Percentiles rank a stretch among this genome's conserved stretches.
phyloP scores from a whole-genome alignment of 2,113 vertebrate genomes.

The Petrocephalus zakoni region DNA sequence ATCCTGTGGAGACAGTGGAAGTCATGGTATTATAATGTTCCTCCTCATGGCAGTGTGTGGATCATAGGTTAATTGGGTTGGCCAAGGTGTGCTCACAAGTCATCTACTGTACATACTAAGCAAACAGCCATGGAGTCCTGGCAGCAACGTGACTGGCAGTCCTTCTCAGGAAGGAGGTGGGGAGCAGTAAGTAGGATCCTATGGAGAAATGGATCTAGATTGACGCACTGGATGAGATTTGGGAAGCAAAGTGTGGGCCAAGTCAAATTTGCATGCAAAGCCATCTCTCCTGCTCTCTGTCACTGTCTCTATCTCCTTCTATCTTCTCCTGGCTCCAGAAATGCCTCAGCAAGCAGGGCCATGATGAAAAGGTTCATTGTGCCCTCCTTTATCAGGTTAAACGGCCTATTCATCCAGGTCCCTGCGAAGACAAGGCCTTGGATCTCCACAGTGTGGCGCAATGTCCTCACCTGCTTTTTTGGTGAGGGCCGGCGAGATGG shows the following conservation, averaged over 20 bases:
- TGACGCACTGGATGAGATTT: neutral
- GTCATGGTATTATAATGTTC: neutral
- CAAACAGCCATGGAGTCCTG: neutral
- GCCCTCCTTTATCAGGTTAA: conserved; percentile 11
- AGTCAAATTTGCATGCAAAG: neutral
- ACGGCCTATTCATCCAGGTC: conserved; percentile 8
- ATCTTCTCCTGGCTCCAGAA: neutral
- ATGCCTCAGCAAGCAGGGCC: neutral
- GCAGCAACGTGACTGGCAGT: neutral
- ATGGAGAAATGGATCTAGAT: neutral
- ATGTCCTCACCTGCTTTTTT: neutral
- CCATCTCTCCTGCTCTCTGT: neutral
- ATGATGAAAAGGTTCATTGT: conserved; percentile 10
- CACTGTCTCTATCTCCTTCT: neutral
- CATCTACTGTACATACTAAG: neutral
- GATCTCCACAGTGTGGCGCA: neutral
- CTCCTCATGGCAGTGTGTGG: neutral
- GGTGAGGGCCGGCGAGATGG: neutral
- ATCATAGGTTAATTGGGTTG: neutral
- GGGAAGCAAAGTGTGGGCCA: neutral
- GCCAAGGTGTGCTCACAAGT: neutral
- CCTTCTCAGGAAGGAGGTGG: neutral
- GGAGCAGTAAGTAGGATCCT: neutral
- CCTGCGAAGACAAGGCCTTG: neutral
- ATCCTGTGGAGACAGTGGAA: neutral